A percentile compares a stretch with the other conserved stretches of the same genome.
These are phyloP conservation scores for Epistrophe grossulariae DNA, from an alignment of 2,888 invertebrate genomes.

Conservation along the genomic window DNA sequence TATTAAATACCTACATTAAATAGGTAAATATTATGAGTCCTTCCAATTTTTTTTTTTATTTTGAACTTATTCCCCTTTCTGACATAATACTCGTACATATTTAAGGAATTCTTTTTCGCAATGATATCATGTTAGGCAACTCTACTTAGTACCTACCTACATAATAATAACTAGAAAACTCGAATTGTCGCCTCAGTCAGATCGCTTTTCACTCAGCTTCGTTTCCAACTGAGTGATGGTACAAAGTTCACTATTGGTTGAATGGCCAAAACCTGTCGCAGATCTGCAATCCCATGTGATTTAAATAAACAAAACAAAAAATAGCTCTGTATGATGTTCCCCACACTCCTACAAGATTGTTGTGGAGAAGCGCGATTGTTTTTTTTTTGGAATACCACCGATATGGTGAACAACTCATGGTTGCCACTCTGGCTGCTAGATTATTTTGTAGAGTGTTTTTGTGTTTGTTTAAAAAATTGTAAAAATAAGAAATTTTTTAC, in stretches of 20 bases:
- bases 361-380: not conserved
- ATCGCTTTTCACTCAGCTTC: constrained; percentile 34
- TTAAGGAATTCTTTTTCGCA: not conserved
- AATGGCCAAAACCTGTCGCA: constrained; percentile 33
- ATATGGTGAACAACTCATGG: not conserved
- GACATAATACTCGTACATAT: no score
- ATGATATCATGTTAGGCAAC: not conserved
- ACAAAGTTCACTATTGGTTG: constrained; percentile 49
- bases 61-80: not conserved
- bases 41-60: not conserved
- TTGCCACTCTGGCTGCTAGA: not conserved
- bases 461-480: no score
- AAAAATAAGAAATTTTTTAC: no score
- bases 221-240: constrained; percentile 38
- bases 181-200: not conserved
- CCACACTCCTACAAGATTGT: not conserved
- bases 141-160: no score
- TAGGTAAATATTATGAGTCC: not conserved
- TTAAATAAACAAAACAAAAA: constrained; percentile 25
- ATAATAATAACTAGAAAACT: constrained; percentile 22
- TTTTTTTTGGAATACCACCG: not conserved
- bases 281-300: not conserved
- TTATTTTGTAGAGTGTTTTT: not conserved
- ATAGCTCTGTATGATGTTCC: not conserved
- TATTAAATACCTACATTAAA: no score